These are phyloP conservation scores for Lasioglossum malachurum DNA, from an alignment of 2,888 invertebrate genomes.

Conservation along the genomic window DNA sequence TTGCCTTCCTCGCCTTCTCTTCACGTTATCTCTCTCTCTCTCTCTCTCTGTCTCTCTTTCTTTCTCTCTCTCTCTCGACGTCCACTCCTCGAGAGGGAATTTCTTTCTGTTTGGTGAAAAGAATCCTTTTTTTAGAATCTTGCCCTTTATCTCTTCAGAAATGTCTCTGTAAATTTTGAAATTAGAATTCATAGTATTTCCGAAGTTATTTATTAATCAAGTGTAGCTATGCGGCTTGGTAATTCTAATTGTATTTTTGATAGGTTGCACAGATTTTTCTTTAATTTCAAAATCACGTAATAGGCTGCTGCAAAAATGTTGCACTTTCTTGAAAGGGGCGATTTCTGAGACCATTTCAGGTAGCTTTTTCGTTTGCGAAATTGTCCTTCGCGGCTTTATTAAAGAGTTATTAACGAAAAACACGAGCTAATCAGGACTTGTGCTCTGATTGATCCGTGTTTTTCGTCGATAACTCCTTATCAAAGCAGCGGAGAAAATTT, in stretches of 20 bases:
- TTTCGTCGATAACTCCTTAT: too few species aligned
- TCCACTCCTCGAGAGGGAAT: not conserved
- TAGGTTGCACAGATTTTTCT: too few species aligned
- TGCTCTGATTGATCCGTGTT: too few species aligned
- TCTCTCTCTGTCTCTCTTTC: not conserved
- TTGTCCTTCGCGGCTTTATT: too few species aligned
- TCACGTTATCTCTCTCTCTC: not conserved
- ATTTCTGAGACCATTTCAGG: too few species aligned
- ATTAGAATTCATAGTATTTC: not conserved
- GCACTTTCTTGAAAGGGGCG: too few species aligned
- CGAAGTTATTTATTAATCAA: not conserved
- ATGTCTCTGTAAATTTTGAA: not conserved
- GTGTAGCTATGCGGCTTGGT: too few species aligned
- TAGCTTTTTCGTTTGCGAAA: too few species aligned
- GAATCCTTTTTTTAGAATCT: not conserved
- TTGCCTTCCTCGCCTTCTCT: not conserved
- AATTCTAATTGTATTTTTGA: not conserved
- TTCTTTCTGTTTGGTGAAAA: not conserved
- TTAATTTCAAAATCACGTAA: not conserved
- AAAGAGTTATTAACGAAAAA: too few species aligned
- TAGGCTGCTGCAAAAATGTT: not conserved
- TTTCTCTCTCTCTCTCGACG: not conserved
- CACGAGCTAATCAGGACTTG: too few species aligned
- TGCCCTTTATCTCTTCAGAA: not conserved
- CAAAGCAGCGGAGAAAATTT: too few species aligned